Base-by-base conservation (phyloP, 2,113 vertebrate species). In the Hyla sarda region DNA sequence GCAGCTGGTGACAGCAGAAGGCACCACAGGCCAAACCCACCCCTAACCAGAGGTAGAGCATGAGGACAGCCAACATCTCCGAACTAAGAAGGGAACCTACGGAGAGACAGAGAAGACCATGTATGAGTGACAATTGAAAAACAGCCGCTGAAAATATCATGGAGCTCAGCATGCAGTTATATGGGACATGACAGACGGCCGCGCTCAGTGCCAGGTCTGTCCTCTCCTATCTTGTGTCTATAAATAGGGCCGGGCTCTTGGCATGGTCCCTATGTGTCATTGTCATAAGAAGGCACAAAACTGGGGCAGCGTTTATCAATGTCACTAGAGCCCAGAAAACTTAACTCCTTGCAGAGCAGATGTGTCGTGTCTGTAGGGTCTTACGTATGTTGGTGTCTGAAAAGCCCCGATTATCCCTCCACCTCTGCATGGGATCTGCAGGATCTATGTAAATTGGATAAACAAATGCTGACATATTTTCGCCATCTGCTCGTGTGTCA, bases 1-100 rank as follows among this genome's bases (percentile, higher is more conserved):
- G 93, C 89, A 99, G 92, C 94, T 99, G 98, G 89, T 99, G 98
- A 91, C 96, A 98, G 89, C 97, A 99, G 95, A 99, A 99, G 56
- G 98, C 98, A 0, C 97, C 97, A 0, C 97, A 97, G 87, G 98
- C 97, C 92, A 99, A 92, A 86, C 98, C 98, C 0, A 99, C 96
- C 87, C 97, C 97, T 79, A 99, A 94, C 98, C 98, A 99, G 91
- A 99, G 96, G 65, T 99, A 98, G 23, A 99, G 96, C 98, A 99
- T 99, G 91, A 99, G 95, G 89, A 99, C 96, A 90, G 99, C 95
- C 89, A 99, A 97, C 93, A 99, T 94, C 92, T 99, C 97, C 91
- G 96, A 93, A 90, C 97, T 97, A 23, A 96, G 96, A 88, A 98
- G 95, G 83, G 94, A 93, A 91, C 98, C 98, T 99, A 92, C 23